These are phyloP conservation scores for Trimorus sp. DNA, from an alignment of 2,888 invertebrate genomes.

Conservation along the genomic window DNA sequence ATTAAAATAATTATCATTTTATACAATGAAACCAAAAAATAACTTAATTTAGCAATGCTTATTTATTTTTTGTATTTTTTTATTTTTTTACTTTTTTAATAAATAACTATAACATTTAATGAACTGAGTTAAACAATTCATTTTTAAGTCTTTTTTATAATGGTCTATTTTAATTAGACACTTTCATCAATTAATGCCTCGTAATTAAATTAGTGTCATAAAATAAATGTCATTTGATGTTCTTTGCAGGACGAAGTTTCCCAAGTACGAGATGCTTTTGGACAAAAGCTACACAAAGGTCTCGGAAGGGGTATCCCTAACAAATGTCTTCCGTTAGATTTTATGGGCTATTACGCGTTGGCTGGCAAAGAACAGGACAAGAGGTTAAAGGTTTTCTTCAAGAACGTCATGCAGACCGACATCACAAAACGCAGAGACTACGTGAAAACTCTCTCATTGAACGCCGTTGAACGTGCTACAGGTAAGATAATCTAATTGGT, in stretches of 20 bases:
- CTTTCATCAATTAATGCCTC: background rate
- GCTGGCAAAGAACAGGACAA: constrained; percentile 94
- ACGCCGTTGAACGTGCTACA: constrained; percentile 82
- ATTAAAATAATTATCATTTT: too few relatives aligned
- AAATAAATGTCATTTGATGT: constrained; percentile 66
- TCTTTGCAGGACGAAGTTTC: constrained; percentile 87
- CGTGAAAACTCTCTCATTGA: constrained; percentile 91
- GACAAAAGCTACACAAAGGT: constrained; percentile 96
- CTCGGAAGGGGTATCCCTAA: constrained; percentile 91
- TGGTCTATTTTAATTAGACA: too few relatives aligned
- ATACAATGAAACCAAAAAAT: too few relatives aligned
- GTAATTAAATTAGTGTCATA: background rate
- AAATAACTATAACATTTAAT: too few relatives aligned
- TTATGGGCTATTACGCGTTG: constrained; percentile 97
- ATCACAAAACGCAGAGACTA: constrained; percentile 95
- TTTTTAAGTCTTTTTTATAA: too few relatives aligned
- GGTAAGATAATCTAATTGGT: constrained; percentile 73
- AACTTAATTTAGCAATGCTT: too few relatives aligned
- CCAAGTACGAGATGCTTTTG: constrained; percentile 94
- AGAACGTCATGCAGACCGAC: constrained; percentile 93
- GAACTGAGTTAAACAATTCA: too few relatives aligned
- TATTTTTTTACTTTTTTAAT: too few relatives aligned
- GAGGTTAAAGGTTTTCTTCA: constrained; percentile 86
- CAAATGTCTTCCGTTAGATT: constrained; percentile 96
- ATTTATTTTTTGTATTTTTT: too few relatives aligned